Conservation (phyloP, 2,113 vertebrate genomes). For the Balaenoptera acutorostrata region DNA sequence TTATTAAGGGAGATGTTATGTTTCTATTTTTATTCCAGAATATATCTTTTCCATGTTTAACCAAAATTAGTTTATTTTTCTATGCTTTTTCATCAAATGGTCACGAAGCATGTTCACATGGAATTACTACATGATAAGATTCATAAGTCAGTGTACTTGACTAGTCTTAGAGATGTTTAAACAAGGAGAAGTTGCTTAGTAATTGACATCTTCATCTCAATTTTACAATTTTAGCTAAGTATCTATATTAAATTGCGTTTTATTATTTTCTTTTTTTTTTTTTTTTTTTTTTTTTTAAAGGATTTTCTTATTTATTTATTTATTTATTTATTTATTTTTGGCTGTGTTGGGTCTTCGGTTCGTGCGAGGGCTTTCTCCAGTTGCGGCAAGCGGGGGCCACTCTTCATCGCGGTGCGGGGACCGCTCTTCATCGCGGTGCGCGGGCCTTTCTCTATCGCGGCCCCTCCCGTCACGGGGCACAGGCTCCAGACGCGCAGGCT, state of each 20-base stretch:
- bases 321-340: too few relatives aligned
- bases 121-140: neutral
- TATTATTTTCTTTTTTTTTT: constrained; percentile 28
- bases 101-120: neutral
- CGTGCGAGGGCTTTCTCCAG: too few relatives aligned
- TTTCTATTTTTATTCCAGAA: constrained; percentile 18
- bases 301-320: too few relatives aligned
- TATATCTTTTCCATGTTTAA: neutral
- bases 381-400: too few relatives aligned
- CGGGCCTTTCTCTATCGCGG: too few relatives aligned
- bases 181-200: neutral
- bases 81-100: neutral
- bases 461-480: too few relatives aligned
- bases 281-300: too few relatives aligned
- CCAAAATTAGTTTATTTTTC: neutral
- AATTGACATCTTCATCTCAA: neutral
- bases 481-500: too few relatives aligned
- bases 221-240: neutral
- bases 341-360: too few relatives aligned
- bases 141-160: neutral
- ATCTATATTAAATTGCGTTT: constrained; percentile 11
- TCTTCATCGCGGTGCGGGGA: too few relatives aligned
- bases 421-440: too few relatives aligned
- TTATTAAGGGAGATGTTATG: neutral
- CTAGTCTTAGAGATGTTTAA: constrained; percentile 20